Percentiles rank a stretch among this genome's conserved stretches.
These are phyloP conservation scores for Intellagama lesueurii DNA, from an alignment of 2,797 vertebrate species.

Conservation along the genomic window DNA sequence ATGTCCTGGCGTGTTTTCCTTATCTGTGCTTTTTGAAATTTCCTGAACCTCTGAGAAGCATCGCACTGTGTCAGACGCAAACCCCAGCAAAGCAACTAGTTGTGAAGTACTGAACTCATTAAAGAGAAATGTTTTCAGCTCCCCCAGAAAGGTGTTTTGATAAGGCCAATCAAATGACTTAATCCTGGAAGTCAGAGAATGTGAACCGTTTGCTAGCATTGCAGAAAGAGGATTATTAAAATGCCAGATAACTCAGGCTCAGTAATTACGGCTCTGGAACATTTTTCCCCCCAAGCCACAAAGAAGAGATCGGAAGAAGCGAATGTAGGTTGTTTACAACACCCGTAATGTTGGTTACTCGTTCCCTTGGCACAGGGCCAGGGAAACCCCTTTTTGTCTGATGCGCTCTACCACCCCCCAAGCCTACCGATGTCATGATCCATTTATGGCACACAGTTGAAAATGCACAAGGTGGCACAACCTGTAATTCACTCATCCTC, in stretches of 20 bases:
- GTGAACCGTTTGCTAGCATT: neutral
- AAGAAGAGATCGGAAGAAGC: too few relatives aligned
- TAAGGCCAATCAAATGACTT: neutral
- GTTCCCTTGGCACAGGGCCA: too few relatives aligned
- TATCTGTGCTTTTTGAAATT: neutral
- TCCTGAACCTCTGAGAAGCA: neutral
- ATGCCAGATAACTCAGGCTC: neutral
- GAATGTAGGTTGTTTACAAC: neutral
- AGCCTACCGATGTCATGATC: too few relatives aligned
- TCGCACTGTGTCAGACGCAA: neutral
- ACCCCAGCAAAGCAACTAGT: neutral
- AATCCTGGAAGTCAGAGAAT: neutral
- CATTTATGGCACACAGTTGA: neutral
- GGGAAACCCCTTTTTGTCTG: too few relatives aligned
- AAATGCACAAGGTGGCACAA: neutral
- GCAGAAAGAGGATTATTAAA: neutral
- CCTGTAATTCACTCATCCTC: neutral
- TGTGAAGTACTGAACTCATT: neutral
- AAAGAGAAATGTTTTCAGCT: neutral
- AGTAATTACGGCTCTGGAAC: neutral
- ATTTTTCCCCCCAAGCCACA: neutral
- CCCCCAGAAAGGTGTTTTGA: conserved; percentile 1
- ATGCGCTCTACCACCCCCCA: too few relatives aligned
- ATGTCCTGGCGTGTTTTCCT: neutral
- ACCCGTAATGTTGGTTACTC: too few relatives aligned